Base-by-base conservation (phyloP, 1,140 invertebrate species). In the Schlechtendalia chinensis region DNA sequence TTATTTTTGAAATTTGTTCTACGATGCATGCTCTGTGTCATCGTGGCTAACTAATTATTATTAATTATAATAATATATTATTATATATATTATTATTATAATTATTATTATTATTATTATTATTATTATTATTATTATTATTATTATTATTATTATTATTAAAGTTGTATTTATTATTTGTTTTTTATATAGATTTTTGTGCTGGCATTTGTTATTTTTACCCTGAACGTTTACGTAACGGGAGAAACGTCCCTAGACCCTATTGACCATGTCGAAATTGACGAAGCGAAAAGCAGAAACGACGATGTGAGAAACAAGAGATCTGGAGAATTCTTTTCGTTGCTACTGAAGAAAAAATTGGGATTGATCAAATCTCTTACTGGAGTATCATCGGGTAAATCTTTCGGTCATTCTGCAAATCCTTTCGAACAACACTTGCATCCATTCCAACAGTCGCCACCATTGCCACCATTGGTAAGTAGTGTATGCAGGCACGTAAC, bases 341-440 rank as follows among this genome's bases (percentile, higher is more conserved):
- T 39, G 27, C 22, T 79, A n/a, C 10, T 61, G n/a, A 61, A 39
- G 22, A 79, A 79, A 61, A 79, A 79, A 79, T 47, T 79, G 0
- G 58, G 39, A 27, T 61, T 79, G 16, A 6, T 79, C 14, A 24
- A 39, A 58, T 47, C 56, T 50, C 17, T 79, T 16, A 11, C 56
- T 16, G 75, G 75, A 4, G 3, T 53, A 3, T 77, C 72, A 3
- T 32, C 72, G 19, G 75, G 75, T 19, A 79, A 79, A 79, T 63
- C 75, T 12, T 27, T 79, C n/a, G 56, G 19, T 29, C n/a, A 54
- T 29, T 27, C 53, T 0, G 50, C 0, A n/a, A 24, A 53, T 19
- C 47, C 27, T 27, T 72, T 45, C 14, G 47, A 54, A 19, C 22
- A 72, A 22, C 47, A 50, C 47, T 10, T 50, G 47, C 32, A 39